phyloP scores from a whole-genome alignment of 2,797 vertebrate genomes.

The Periophthalmus magnuspinnatus region DNA sequence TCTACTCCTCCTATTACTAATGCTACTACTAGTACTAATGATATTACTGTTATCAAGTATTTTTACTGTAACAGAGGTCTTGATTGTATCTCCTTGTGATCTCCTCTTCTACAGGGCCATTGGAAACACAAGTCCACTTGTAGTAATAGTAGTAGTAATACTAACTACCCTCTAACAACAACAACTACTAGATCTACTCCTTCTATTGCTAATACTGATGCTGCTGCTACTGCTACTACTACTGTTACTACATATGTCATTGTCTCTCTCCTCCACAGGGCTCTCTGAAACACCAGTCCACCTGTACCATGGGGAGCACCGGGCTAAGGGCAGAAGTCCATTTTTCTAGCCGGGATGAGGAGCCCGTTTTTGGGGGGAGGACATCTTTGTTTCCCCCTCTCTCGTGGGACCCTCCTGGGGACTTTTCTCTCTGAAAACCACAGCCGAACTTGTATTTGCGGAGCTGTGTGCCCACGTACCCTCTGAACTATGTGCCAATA shows the following conservation, averaged over 20 bases:
- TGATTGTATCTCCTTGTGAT: too few relatives aligned
- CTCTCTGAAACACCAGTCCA: conserved; percentile 84
- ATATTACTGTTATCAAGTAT: too few relatives aligned
- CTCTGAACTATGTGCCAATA: conserved; percentile 99
- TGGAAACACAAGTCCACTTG: too few relatives aligned
- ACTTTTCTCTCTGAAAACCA: conserved; percentile 55
- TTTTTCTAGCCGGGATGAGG: conserved; percentile 91
- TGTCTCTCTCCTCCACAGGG: conserved; percentile 80
- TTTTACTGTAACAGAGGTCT: too few relatives aligned
- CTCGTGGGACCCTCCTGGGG: conserved; percentile 63
- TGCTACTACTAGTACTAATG: not conserved
- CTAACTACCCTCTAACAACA: too few relatives aligned
- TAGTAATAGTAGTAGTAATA: too few relatives aligned
- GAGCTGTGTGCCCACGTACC: conserved; percentile 70
- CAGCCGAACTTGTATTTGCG: conserved; percentile 42
- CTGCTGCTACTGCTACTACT: not conserved
- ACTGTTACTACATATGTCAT: too few relatives aligned
- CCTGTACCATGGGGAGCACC: conserved; percentile 85
- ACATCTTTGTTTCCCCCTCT: conserved; percentile 54
- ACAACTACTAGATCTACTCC: too few relatives aligned
- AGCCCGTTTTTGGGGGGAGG: conserved; percentile 75
- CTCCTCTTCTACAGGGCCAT: too few relatives aligned
- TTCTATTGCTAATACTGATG: not conserved
- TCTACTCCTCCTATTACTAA: not conserved
- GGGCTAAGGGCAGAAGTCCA: conserved; percentile 93